phyloP scores from a whole-genome alignment of 1,140 invertebrate genomes.

The Heliconius hermathena region DNA sequence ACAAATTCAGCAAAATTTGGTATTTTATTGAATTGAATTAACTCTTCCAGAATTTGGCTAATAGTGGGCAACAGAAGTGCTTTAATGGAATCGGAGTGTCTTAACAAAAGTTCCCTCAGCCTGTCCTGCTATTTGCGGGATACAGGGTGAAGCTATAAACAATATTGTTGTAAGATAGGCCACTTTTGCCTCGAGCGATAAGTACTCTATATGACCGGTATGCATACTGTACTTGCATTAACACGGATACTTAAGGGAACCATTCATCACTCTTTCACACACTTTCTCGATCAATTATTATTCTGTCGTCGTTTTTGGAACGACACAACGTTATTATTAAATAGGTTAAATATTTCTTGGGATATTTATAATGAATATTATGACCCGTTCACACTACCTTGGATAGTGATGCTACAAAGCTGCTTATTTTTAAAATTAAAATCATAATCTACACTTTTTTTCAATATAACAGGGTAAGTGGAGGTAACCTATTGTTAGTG shows the following conservation, averaged over 20 bases:
- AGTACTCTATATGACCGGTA: neutral
- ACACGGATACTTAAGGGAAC: constrained; percentile 24
- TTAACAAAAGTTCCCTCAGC: too few species aligned
- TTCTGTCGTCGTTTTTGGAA: constrained; percentile 24
- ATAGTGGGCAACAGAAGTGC: too few species aligned
- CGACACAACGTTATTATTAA: neutral
- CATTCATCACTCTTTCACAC: constrained; percentile 35
- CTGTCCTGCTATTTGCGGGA: too few species aligned
- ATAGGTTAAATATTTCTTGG: constrained; percentile 11
- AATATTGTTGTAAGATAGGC: neutral
- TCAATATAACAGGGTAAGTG: too few species aligned
- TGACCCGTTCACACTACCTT: neutral
- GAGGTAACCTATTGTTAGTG: too few species aligned
- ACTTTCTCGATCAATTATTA: constrained; percentile 33
- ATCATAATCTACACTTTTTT: too few species aligned
- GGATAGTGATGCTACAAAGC: neutral
- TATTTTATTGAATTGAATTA: too few species aligned
- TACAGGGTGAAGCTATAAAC: too few species aligned
- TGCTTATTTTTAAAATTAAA: too few species aligned
- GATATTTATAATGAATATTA: neutral
- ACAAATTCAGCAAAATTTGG: too few species aligned
- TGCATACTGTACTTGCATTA: constrained; percentile 18
- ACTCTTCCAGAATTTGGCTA: too few species aligned
- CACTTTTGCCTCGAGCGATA: neutral
- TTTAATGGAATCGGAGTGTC: too few species aligned